Percentiles rank a stretch among this genome's conserved stretches.
Conservation (phyloP, 2,113 vertebrate species). For the Coptodon bakossiorum region DNA sequence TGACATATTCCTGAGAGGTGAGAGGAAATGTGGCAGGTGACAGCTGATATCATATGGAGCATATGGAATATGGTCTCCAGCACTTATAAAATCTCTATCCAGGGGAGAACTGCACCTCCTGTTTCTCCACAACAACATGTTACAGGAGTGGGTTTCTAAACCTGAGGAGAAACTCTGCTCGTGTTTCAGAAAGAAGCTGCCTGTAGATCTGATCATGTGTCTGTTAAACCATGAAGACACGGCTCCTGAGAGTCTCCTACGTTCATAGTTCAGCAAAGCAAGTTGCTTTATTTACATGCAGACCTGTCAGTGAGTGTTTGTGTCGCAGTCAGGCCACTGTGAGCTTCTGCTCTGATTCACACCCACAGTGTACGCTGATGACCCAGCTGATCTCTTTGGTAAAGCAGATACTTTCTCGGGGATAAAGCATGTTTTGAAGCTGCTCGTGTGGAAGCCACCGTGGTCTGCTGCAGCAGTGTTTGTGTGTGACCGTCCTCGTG, state of each 20-base stretch:
- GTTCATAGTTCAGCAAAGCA: not conserved
- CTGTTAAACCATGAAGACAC: not conserved
- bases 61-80: not conserved
- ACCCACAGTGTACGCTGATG: not conserved
- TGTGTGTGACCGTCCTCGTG: not conserved
- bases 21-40: not conserved
- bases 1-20: not conserved
- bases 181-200: not conserved
- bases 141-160: not conserved
- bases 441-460: not conserved
- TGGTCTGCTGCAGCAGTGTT: not conserved
- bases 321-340: accelerated
- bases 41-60: not conserved
- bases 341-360: not conserved
- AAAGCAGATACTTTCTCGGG: not conserved
- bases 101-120: not conserved
- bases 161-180: not conserved
- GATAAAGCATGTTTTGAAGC: not conserved
- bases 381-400: not conserved
- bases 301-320: not conserved
- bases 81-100: not conserved
- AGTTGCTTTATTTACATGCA: not conserved
- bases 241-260: not conserved
- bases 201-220: not conserved
- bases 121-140: not conserved